Evolutionary conservation across 35 echinoderm and acorn worm species (phyloP), one percentile per base, ranked within the genome.

Genomic region (Apostichopus japonicus): DNA sequence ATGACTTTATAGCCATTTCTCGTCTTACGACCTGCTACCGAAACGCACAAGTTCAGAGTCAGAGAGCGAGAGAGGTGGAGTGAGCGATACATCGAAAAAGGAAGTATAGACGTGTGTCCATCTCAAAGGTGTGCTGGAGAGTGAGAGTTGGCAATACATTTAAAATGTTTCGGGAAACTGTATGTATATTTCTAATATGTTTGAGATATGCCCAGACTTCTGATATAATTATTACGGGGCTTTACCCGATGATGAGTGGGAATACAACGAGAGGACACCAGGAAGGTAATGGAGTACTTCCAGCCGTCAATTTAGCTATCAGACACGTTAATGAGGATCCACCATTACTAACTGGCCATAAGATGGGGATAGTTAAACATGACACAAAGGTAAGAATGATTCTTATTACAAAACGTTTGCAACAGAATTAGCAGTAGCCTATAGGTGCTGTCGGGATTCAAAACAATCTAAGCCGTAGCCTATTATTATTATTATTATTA

Each of bases 381-480:
- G 81, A 84, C 55, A 84, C 81, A 1, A 8, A 84, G 81, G 81
- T 84, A 84, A 84, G 81, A 11, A 21, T 7, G n/a, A 24, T 75
- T 75, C 13, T 75, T 19, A 19, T 61, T 61, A 61, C 57, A 61
- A 8, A 33, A 44, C 33, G 33, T 44, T 44, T 44, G 33, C 33
- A 44, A 44, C 33, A 44, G 0, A 44, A 44, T 44, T 44, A 44
- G 33, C 33, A 44, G 33, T 44, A 44, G 2, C 33, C 33, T 44
- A 44, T 44, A 1, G 27, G 27, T 33, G 27, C 27, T 4, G 33
- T 44, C 33, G 33, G 33, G 33, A 44, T 44, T 44, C 33, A 44
- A 44, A 44, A 44, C 2, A 33, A 33, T 33, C 27, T 33, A 44
- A 44, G 33, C 4, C 33, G 33, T 44, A 44, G 33, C 33, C 33